phyloP scores from a whole-genome alignment of 2,797 vertebrate species.

The Morelia viridis region DNA sequence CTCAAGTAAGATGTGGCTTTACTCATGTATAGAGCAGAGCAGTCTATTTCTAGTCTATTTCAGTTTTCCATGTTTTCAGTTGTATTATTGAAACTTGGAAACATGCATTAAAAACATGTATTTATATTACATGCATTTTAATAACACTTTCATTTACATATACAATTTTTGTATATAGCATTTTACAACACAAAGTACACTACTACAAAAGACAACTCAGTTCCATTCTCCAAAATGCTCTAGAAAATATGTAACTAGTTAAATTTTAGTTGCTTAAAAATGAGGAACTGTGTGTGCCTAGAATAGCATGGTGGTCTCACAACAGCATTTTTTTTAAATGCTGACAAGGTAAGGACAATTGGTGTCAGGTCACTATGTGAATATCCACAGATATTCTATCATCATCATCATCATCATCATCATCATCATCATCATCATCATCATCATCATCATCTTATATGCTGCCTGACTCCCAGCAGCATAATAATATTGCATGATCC shows the following conservation, averaged over 20 bases:
- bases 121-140: not conserved
- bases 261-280: not conserved
- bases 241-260: not conserved
- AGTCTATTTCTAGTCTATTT: not conserved
- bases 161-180: not conserved
- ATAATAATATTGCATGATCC: not conserved
- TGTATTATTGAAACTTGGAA: not conserved
- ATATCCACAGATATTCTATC: not conserved
- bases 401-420: not conserved
- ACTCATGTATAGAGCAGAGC: not conserved
- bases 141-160: not conserved
- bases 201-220: not conserved
- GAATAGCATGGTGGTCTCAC: not conserved
- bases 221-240: not conserved
- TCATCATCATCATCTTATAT: not conserved
- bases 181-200: not conserved
- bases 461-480: not conserved
- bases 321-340: not conserved
- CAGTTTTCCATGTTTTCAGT: not conserved
- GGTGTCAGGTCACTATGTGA: not conserved
- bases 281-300: not conserved
- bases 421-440: too few species aligned
- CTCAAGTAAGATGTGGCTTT: not conserved
- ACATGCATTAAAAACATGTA: not conserved
- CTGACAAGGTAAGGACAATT: not conserved